Conservation (phyloP, 2,113 vertebrate species). For the Telmatochromis brachygnathus region DNA sequence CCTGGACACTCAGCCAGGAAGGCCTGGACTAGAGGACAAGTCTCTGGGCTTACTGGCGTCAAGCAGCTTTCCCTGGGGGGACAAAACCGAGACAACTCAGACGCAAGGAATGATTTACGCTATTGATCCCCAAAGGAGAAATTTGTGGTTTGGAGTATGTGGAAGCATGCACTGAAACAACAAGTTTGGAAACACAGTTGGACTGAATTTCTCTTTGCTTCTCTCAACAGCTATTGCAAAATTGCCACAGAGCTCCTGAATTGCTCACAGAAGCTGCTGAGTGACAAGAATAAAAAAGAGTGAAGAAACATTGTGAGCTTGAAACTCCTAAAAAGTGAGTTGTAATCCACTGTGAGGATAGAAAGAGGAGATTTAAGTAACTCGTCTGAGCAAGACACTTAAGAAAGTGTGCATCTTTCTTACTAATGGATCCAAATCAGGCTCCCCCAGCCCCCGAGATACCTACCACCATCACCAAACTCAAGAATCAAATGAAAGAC, state of each 20-base stretch:
- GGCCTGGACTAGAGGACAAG: conserved; percentile 82
- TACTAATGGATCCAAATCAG: not conserved
- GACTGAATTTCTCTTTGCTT: not conserved
- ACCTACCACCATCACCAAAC: not conserved
- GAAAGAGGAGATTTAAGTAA: not conserved
- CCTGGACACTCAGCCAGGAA: conserved; percentile 72
- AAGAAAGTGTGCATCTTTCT: not conserved
- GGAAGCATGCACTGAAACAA: not conserved
- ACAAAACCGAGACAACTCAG: not conserved
- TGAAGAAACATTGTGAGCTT: not conserved
- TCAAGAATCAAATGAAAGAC: not conserved
- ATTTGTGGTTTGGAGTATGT: not conserved
- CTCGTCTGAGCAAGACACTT: not conserved
- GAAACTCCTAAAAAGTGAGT: not conserved
- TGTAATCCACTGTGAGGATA: not conserved
- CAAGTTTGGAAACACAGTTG: not conserved
- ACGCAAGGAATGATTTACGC: not conserved
- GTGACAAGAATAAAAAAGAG: not conserved
- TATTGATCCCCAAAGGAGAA: not conserved
- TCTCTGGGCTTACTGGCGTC: conserved; percentile 79
- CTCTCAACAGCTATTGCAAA: not conserved
- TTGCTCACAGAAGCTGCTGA: not conserved
- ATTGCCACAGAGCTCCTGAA: not conserved
- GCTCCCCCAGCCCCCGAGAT: not conserved
- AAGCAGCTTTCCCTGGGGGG: conserved; percentile 77